Percentiles rank a stretch among this genome's conserved stretches.
Evolutionary conservation across 2,888 invertebrate species (phyloP).

Genomic region (Caenorhabditis panamensis): DNA sequence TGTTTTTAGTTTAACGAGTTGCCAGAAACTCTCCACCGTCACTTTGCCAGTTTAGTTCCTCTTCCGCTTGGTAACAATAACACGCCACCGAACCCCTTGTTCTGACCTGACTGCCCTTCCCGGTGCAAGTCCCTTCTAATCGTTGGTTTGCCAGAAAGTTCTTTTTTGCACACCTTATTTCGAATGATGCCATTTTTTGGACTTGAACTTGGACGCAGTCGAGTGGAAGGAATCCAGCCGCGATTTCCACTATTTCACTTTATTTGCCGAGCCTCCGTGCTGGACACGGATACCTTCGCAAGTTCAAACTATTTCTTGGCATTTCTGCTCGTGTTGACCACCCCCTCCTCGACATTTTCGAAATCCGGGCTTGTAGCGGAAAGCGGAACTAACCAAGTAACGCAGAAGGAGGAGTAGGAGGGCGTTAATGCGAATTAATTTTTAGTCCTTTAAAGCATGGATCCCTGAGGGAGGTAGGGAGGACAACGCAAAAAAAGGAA

Average conservation of each 20-base stretch:
- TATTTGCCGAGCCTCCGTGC: neutral
- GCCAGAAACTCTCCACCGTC: neutral
- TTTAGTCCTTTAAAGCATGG: conserved; percentile 39
- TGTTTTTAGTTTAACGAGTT: neutral
- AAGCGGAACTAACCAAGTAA: conserved; percentile 22
- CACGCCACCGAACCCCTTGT: no score
- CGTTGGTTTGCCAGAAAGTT: conserved; percentile 40
- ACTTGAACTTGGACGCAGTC: conserved; percentile 44
- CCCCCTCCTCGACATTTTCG: conserved; percentile 15
- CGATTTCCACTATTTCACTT: conserved; percentile 28
- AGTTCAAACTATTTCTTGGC: conserved; percentile 46
- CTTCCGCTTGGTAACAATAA: neutral
- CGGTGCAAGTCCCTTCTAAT: no score
- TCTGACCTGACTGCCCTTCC: no score
- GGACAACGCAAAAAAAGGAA: no score
- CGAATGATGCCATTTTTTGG: conserved; percentile 41
- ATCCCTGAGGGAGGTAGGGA: neutral
- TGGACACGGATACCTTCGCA: neutral
- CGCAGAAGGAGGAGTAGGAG: conserved; percentile 30
- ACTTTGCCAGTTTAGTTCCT: conserved; percentile 22
- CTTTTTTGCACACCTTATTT: conserved; percentile 45
- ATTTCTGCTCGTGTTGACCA: conserved; percentile 21
- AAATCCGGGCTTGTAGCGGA: neutral
- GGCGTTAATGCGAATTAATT: conserved; percentile 51
- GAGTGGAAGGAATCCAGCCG: conserved; percentile 33